These are phyloP conservation scores for Scaptomyza montana DNA, from an alignment of 1,140 invertebrate genomes.

Conservation along the genomic window DNA sequence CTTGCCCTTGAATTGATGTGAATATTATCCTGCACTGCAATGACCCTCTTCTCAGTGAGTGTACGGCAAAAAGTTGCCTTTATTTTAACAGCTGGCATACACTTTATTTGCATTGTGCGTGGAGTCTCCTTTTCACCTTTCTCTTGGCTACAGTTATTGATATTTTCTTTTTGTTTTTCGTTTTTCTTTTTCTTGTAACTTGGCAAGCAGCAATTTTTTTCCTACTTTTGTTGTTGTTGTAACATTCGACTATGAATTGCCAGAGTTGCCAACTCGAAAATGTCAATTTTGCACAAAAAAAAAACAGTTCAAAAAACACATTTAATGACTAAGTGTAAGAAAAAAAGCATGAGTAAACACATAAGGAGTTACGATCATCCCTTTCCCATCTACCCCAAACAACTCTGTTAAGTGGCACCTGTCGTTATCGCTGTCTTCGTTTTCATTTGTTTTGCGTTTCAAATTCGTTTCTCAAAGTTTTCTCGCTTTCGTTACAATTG, in stretches of 20 bases:
- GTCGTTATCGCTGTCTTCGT: conserved; percentile 11
- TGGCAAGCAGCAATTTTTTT: conserved; percentile 35
- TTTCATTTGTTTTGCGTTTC: conserved; percentile 44
- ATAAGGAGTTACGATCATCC: conserved; percentile 29
- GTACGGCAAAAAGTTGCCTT: conserved; percentile 32
- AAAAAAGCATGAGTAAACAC: conserved; percentile 1
- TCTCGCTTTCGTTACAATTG: conserved; percentile 40
- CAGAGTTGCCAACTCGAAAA: conserved; percentile 33
- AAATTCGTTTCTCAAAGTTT: conserved; percentile 57
- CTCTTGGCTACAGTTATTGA: conserved; percentile 46
- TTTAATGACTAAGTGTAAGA: conserved; percentile 32
- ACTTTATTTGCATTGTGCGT: conserved; percentile 27
- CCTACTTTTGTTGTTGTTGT: conserved; percentile 27
- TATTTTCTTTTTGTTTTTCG: conserved; percentile 29
- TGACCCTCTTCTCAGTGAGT: conserved; percentile 15
- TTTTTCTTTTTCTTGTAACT: conserved; percentile 37
- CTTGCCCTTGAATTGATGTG: conserved; percentile 40
- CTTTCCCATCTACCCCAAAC: background rate
- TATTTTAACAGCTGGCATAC: conserved; percentile 23
- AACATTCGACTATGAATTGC: conserved; percentile 19
- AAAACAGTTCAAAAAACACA: background rate
- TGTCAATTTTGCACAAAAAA: background rate
- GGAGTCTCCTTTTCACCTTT: conserved; percentile 21
- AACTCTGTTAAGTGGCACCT: conserved; percentile 26
- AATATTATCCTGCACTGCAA: conserved; percentile 40